Evolutionary conservation across 2,888 invertebrate species (phyloP).

Genomic region (Globia sparganii): DNA sequence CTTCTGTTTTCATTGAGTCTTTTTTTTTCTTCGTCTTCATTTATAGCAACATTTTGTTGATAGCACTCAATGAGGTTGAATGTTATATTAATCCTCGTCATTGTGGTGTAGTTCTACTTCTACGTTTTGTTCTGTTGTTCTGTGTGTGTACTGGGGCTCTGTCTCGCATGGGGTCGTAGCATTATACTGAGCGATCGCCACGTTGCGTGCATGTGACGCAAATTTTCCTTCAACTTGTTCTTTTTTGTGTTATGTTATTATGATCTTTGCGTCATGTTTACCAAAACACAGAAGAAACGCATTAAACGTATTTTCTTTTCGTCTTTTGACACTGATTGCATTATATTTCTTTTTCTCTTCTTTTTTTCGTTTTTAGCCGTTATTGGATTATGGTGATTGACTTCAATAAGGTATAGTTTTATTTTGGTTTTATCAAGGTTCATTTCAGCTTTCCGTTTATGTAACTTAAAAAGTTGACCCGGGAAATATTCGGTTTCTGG

Average conservation of each 20-base stretch:
- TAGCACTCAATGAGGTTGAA: background rate
- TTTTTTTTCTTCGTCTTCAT: background rate
- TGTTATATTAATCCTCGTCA: too few relatives aligned
- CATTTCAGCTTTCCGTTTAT: background rate
- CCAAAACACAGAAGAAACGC: too few relatives aligned
- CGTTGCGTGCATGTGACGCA: background rate
- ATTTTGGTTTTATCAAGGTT: background rate
- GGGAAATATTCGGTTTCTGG: background rate
- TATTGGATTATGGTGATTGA: background rate
- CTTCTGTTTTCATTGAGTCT: background rate
- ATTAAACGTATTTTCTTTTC: too few relatives aligned
- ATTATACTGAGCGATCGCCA: background rate
- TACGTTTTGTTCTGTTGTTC: too few relatives aligned
- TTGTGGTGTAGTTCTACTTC: too few relatives aligned
- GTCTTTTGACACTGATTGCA: background rate
- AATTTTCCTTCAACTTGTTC: background rate
- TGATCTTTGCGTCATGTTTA: background rate
- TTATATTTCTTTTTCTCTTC: background rate
- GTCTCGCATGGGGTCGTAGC: too few relatives aligned
- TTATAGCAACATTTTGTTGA: too few relatives aligned
- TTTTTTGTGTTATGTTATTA: background rate
- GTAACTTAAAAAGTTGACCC: too few relatives aligned
- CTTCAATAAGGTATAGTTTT: background rate
- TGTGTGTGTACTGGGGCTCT: too few relatives aligned
- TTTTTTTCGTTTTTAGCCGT: background rate